Conservation (phyloP, 1,140 invertebrate species). For the Macrobrachium rosenbergii region DNA sequence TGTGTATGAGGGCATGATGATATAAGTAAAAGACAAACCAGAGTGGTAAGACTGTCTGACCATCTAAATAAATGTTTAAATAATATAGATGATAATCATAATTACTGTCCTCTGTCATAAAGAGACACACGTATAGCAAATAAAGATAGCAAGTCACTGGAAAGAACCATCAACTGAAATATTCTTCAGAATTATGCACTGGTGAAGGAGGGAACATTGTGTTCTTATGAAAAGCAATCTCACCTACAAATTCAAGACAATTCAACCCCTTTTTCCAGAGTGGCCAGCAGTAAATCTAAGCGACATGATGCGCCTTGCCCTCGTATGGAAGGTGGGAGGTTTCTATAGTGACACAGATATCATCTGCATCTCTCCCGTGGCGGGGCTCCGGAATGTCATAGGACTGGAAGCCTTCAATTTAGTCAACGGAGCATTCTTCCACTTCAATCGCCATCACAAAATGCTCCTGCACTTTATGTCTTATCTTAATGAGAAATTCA, state of each 20-base stretch:
- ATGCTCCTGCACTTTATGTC: neutral
- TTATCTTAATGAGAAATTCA: no score
- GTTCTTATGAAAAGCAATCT: neutral
- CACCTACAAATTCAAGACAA: neutral
- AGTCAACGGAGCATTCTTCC: neutral
- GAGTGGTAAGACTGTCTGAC: no score
- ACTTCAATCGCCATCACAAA: neutral
- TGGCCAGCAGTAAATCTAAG: neutral
- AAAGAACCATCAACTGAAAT: no score
- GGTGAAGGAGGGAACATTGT: neutral
- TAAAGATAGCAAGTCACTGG: no score
- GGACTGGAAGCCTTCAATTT: neutral
- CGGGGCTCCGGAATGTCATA: neutral
- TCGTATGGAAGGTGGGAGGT: slow-evolving; percentile 4
- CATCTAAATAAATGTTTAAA: no score
- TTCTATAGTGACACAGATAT: neutral
- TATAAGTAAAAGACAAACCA: no score
- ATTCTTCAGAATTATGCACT: no score
- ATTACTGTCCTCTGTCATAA: no score
- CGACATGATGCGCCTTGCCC: neutral
- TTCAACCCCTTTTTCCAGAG: neutral
- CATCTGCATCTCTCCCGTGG: neutral
- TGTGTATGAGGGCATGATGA: no score
- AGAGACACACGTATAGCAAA: no score
- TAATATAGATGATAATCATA: no score